These are phyloP conservation scores for Carlito syrichta DNA, from an alignment of 2,113 vertebrate species.

Conservation along the genomic window DNA sequence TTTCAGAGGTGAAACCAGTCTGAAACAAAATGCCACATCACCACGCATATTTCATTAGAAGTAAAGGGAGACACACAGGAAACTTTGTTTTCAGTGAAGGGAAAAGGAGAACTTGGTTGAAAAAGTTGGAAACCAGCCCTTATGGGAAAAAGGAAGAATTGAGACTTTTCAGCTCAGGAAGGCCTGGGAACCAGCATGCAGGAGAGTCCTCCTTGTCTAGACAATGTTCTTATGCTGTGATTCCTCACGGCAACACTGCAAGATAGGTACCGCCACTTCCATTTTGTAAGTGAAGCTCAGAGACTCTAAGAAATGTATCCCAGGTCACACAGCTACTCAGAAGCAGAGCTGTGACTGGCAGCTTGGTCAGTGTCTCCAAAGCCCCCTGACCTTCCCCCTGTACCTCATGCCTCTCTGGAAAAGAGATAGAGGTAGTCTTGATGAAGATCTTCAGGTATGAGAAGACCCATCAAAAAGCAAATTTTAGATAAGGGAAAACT, in stretches of 20 bases:
- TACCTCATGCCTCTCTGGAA: neutral
- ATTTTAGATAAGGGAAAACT: neutral
- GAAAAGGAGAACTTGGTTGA: neutral
- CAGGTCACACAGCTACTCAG: neutral
- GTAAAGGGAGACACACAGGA: neutral
- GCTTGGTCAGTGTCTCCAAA: neutral
- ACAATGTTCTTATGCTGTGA: rapidly evolving
- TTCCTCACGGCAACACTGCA: neutral
- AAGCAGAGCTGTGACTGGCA: neutral
- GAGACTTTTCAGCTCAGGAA: neutral
- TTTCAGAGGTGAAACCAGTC: slow-evolving; percentile 17
- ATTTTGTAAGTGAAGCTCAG: neutral
- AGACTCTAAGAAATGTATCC: neutral
- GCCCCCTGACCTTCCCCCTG: neutral
- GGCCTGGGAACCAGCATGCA: neutral
- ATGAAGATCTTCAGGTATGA: neutral
- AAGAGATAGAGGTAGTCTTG: neutral
- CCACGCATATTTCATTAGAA: neutral
- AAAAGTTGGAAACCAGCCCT: neutral
- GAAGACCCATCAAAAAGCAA: neutral
- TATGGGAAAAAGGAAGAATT: neutral
- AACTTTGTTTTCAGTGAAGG: neutral
- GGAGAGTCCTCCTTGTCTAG: neutral
- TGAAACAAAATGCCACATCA: neutral
- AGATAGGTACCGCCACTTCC: neutral